Conservation (phyloP, 2,797 vertebrate genomes). For the Rachycentron canadum region DNA sequence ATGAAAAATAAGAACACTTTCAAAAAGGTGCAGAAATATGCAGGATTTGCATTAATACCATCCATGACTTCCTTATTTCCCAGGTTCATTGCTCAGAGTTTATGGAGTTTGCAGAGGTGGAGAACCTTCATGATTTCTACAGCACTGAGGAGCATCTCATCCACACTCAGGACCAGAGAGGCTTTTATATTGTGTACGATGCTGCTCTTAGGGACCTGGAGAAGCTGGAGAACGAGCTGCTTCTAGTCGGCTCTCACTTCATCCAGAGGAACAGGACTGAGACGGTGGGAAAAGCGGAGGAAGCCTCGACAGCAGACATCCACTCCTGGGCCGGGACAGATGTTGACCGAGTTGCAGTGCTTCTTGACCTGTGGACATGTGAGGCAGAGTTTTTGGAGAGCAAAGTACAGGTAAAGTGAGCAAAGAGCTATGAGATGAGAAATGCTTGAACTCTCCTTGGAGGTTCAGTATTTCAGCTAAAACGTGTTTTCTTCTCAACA, state of each 20-base stretch:
- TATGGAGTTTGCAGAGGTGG: constrained; percentile 85
- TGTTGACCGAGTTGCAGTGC: constrained; percentile 79
- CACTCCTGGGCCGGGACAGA: constrained; percentile 57
- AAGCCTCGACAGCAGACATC: constrained; percentile 24
- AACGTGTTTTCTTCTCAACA: background rate
- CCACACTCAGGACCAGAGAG: constrained; percentile 82
- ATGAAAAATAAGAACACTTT: accelerated
- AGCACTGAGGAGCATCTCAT: constrained; percentile 66
- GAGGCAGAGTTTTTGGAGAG: constrained; percentile 81
- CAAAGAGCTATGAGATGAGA: too few relatives aligned
- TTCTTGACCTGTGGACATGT: constrained; percentile 86
- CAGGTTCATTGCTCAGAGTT: constrained; percentile 82
- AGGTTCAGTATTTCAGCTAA: background rate
- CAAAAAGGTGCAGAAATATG: background rate
- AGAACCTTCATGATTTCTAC: constrained; percentile 86
- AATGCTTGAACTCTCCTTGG: too few relatives aligned
- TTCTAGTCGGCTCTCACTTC: constrained; percentile 82
- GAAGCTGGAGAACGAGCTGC: constrained; percentile 79
- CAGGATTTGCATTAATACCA: background rate
- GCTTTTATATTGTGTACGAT: constrained; percentile 79
- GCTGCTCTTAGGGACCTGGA: constrained; percentile 81
- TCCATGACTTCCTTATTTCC: background rate
- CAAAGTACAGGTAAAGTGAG: constrained; percentile 82
- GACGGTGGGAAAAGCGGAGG: background rate
- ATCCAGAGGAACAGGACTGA: constrained; percentile 75